Conservation (phyloP, 2,113 vertebrate species). For the Origma solitaria region DNA sequence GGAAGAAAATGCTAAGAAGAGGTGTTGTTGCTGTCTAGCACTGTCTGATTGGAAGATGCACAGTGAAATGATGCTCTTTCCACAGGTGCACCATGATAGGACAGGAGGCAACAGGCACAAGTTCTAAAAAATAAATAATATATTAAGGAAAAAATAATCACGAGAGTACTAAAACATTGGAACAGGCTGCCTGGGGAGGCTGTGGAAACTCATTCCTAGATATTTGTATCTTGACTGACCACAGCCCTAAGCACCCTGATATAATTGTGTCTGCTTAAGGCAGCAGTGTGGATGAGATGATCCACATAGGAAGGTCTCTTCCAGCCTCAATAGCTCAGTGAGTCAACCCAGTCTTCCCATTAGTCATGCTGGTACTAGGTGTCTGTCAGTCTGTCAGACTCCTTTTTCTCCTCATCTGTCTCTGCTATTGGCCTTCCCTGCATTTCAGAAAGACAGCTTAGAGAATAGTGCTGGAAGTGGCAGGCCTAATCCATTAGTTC, state of each 20-base stretch:
- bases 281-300: not conserved
- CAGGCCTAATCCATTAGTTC: not conserved
- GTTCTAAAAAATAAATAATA: not conserved
- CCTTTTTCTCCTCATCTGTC: not conserved
- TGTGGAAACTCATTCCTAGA: not conserved
- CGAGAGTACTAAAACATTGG: accelerated
- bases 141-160: not conserved
- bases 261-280: not conserved
- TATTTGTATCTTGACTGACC: not conserved
- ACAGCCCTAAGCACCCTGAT: not conserved
- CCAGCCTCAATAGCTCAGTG: not conserved
- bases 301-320: not conserved
- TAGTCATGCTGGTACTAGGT: not conserved
- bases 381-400: not conserved
- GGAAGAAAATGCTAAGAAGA: not conserved
- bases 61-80: not conserved
- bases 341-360: not conserved
- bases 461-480: not conserved
- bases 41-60: not conserved
- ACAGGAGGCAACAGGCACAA: not conserved
- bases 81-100: accelerated
- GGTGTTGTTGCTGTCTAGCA: not conserved
- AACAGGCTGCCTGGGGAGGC: not conserved
- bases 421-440: not conserved
- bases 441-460: not conserved